These are phyloP conservation scores for Circaetus cinerascens DNA, from an alignment of 2,113 vertebrate genomes.

Conservation along the genomic window DNA sequence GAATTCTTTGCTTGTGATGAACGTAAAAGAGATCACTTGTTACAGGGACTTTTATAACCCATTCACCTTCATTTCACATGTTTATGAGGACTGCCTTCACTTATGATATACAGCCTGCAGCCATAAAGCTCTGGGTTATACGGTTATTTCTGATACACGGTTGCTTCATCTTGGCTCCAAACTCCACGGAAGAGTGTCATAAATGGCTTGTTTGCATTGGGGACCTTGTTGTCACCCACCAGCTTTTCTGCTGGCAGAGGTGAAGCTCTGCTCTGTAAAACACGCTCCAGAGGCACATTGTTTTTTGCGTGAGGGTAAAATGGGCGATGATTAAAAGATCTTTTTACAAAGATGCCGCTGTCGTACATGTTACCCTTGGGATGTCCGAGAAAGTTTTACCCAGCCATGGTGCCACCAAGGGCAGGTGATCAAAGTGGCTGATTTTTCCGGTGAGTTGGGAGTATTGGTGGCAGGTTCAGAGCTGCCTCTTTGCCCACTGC, in stretches of 20 bases:
- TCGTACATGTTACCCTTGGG: accelerated
- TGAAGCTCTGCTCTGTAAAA: conserved; percentile 4
- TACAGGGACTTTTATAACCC: conserved; percentile 78
- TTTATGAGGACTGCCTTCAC: conserved; percentile 77
- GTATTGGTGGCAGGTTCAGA: background rate
- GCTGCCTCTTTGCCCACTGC: background rate
- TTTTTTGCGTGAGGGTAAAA: background rate
- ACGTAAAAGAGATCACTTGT: conserved; percentile 72
- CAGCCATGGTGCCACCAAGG: accelerated
- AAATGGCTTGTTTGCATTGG: conserved; percentile 72
- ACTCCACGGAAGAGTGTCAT: conserved; percentile 75
- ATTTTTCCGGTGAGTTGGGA: background rate
- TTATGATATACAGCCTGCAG: conserved; percentile 71
- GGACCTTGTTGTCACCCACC: conserved; percentile 34
- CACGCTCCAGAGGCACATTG: accelerated
- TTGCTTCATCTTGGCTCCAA: conserved; percentile 77
- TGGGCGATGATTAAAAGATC: background rate
- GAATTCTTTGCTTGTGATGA: conserved; percentile 76
- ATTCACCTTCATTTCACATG: conserved; percentile 76
- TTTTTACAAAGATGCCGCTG: background rate
- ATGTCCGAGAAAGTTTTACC: background rate
- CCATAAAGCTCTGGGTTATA: conserved; percentile 76
- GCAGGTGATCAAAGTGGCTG: background rate
- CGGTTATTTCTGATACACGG: conserved; percentile 72
- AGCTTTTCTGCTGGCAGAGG: conserved; percentile 30